Percentiles rank a stretch among this genome's conserved stretches.
These are phyloP conservation scores for Drosophila willistoni DNA, from an alignment of 1,140 invertebrate species.

Conservation along the genomic window DNA sequence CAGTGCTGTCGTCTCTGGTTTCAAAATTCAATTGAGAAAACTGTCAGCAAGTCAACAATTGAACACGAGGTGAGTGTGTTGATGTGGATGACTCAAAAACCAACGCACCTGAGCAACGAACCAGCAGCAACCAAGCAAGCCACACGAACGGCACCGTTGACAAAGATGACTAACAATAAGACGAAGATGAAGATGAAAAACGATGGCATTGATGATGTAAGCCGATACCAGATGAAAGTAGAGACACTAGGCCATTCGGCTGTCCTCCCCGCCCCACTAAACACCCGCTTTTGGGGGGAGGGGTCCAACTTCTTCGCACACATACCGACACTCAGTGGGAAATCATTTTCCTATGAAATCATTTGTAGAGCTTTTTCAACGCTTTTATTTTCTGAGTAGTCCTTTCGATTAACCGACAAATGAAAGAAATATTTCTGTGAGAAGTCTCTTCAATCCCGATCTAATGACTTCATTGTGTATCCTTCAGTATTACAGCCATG, in stretches of 20 bases:
- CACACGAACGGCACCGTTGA: not conserved
- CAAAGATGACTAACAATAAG: not conserved
- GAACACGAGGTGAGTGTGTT: not conserved
- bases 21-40: slow-evolving; percentile 74
- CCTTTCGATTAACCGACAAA: not conserved
- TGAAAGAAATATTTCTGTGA: not conserved
- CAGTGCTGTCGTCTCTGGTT: slow-evolving; percentile 67
- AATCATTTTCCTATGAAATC: slow-evolving; percentile 65
- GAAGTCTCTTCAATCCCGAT: not conserved
- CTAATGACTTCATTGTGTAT: not conserved
- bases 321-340: not conserved
- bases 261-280: not conserved
- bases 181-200: slow-evolving; percentile 3
- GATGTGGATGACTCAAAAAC: not conserved
- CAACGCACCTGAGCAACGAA: not conserved
- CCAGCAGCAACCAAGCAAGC: not conserved
- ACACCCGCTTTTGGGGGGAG: not conserved
- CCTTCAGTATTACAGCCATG: slow-evolving; percentile 50
- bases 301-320: not conserved
- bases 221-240: slow-evolving; percentile 76
- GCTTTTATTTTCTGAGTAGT: slow-evolving; percentile 12
- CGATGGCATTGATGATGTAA: slow-evolving; percentile 43
- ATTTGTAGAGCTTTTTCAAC: slow-evolving; percentile 55
- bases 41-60: slow-evolving; percentile 51
- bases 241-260: slow-evolving; percentile 21